Evolutionary conservation across 2,888 invertebrate species (phyloP).

Genomic region (Cosmorhoe ocellata): DNA sequence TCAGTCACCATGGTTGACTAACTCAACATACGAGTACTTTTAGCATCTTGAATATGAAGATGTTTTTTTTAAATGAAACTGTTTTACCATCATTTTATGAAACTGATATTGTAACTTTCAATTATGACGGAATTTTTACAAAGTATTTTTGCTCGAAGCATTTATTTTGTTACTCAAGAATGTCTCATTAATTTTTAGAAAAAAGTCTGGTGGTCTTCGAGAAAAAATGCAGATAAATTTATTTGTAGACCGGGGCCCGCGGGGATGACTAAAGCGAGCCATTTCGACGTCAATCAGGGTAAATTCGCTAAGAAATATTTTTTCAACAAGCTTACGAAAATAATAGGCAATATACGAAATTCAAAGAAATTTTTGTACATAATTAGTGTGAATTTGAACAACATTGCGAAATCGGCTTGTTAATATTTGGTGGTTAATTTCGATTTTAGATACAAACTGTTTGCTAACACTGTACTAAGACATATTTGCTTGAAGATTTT

Average conservation of each 20-base stretch:
- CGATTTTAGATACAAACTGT: too few species aligned
- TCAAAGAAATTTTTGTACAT: not conserved
- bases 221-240: conserved; percentile 44
- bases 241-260: conserved; percentile 39
- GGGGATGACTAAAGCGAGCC: conserved; percentile 40
- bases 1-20: too few species aligned
- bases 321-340: conserved; percentile 23
- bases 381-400: not conserved
- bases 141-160: conserved; percentile 36
- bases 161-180: conserved; percentile 44
- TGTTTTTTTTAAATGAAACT: conserved; percentile 2
- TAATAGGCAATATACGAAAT: conserved; percentile 26
- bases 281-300: conserved; percentile 49
- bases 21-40: too few species aligned
- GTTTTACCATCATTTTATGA: conserved; percentile 19
- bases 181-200: conserved; percentile 49
- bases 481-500: too few species aligned
- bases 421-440: too few species aligned
- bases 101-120: conserved; percentile 22
- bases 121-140: conserved; percentile 30
- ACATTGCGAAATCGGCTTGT: too few species aligned
- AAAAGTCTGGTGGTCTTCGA: conserved; percentile 42
- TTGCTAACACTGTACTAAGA: too few species aligned
- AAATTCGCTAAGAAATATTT: conserved; percentile 33
- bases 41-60: not conserved